A percentile compares a stretch with the other conserved stretches of the same genome.
phyloP scores from a whole-genome alignment of 2,797 vertebrate genomes.

The Chrysocyon brachyurus region DNA sequence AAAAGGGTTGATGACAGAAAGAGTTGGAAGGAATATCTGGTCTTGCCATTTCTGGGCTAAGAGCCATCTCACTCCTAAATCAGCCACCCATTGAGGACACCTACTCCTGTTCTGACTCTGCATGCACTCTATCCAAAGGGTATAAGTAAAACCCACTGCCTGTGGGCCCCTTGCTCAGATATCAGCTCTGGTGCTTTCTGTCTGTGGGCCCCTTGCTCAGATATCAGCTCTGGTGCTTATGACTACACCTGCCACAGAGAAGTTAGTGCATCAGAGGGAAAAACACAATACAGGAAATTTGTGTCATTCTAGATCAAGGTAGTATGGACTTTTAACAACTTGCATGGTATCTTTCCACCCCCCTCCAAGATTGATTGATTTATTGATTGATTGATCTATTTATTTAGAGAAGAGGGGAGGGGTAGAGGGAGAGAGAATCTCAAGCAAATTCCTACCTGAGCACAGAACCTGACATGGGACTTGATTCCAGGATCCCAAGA shows the following conservation, averaged over 20 bases:
- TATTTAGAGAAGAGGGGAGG: not conserved
- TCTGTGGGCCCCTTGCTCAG: not conserved
- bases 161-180: not conserved
- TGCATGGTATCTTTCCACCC: not conserved
- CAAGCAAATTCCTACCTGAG: not conserved
- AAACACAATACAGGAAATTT: not conserved
- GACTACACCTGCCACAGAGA: not conserved
- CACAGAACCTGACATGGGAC: no score
- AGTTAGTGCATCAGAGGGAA: not conserved
- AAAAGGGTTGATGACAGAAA: not conserved
- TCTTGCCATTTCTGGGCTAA: not conserved
- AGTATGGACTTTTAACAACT: not conserved
- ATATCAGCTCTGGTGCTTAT: not conserved
- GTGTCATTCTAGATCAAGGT: not conserved
- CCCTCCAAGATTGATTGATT: no score
- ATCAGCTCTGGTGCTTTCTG: not conserved
- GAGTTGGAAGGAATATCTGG: not conserved
- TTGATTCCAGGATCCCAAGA: not conserved
- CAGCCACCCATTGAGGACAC: not conserved
- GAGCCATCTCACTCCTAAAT: not conserved
- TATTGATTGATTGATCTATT: not conserved
- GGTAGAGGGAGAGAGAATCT: not conserved
- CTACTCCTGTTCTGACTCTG: not conserved
- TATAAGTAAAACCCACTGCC: not conserved
- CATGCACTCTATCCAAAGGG: not conserved